Conservation (phyloP, 2,797 vertebrate species). For the Gymnoscopelus braueri region DNA sequence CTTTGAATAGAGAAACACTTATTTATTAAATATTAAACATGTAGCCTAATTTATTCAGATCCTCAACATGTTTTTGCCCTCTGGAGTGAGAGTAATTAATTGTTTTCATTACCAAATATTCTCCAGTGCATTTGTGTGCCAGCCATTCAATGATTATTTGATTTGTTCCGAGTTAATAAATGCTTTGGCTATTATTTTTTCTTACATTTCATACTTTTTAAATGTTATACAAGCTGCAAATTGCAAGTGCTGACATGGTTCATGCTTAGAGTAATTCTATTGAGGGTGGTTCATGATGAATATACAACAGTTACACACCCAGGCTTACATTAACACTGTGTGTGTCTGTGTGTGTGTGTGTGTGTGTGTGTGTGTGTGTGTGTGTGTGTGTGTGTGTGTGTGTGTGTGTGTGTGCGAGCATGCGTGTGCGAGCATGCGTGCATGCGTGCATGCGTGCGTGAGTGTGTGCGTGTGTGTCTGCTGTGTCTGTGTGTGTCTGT, state of each 20-base stretch:
- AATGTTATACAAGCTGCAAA: constrained; percentile 33
- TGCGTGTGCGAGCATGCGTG: too few species aligned
- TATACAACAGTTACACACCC: too few species aligned
- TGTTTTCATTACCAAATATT: constrained; percentile 75
- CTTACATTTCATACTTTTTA: too few species aligned
- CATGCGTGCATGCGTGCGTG: too few species aligned
- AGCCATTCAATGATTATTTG: constrained; percentile 64
- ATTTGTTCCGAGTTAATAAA: constrained; percentile 63
- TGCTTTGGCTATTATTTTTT: constrained; percentile 39
- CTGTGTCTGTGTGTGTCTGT: too few species aligned
- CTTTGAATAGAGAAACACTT: constrained; percentile 43
- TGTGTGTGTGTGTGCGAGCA: too few species aligned
- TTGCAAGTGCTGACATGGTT: constrained; percentile 51
- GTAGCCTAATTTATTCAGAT: constrained; percentile 52
- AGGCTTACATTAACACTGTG: constrained; percentile 27
- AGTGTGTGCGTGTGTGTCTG: too few species aligned
- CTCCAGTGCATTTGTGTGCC: constrained; percentile 58
- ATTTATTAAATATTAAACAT: constrained; percentile 38
- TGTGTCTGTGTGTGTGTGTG: too few species aligned
- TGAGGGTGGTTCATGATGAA: constrained; percentile 39
- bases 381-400: too few species aligned
- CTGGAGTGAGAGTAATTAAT: constrained; percentile 69
- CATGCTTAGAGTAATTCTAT: constrained; percentile 53
- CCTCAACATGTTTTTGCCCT: constrained; percentile 55
- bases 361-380: too few species aligned